phyloP scores from a whole-genome alignment of 2,888 invertebrate genomes.

The Fragum whitleyi region DNA sequence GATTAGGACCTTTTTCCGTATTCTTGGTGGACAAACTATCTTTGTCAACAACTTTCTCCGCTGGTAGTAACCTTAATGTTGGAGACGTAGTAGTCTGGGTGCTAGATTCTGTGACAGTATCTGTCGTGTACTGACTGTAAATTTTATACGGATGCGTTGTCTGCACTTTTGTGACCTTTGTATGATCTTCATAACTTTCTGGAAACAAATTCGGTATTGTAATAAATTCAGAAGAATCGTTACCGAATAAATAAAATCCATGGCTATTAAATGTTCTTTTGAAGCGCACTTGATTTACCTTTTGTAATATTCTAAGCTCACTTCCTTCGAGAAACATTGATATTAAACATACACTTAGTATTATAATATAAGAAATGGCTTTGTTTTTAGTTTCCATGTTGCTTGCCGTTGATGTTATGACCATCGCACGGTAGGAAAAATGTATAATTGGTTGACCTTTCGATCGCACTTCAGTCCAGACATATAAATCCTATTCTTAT shows the following conservation, averaged over 20 bases:
- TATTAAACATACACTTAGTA: too few species aligned
- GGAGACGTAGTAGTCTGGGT: not conserved
- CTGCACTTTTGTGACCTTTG: not conserved
- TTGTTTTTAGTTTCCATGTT: too few species aligned
- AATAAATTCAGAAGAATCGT: not conserved
- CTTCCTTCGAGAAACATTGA: not conserved
- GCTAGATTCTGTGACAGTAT: too few species aligned
- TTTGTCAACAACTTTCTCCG: not conserved
- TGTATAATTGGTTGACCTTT: too few species aligned
- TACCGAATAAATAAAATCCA: constrained; percentile 10
- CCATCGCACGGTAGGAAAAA: too few species aligned
- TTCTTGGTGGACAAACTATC: not conserved
- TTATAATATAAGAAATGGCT: too few species aligned
- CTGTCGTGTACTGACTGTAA: too few species aligned
- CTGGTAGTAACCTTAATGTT: not conserved
- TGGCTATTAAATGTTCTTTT: not conserved
- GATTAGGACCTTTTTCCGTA: not conserved
- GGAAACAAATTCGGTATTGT: not conserved
- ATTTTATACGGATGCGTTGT: not conserved
- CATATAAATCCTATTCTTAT: too few species aligned
- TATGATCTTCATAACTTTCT: not conserved
- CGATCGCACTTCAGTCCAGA: too few species aligned
- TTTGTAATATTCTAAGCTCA: not conserved
- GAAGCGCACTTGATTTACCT: not conserved
- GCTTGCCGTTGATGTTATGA: too few species aligned